Percentiles rank a stretch among this genome's conserved stretches.
These are phyloP conservation scores for Microplitis deprimator DNA, from an alignment of 2,888 invertebrate species.

Conservation along the genomic window DNA sequence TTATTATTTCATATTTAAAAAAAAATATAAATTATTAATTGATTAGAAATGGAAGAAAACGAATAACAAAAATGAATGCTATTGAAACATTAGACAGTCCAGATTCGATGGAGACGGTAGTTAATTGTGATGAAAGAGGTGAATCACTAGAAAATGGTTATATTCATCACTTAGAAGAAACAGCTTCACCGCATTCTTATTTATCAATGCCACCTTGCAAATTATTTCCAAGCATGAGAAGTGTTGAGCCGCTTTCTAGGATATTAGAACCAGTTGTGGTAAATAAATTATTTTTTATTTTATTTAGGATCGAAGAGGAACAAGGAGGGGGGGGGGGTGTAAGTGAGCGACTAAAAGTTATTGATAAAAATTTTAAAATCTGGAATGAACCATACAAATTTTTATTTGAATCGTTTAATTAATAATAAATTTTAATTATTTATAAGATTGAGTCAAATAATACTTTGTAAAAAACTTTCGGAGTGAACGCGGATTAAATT, in stretches of 20 bases:
- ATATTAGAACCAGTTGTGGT: slow-evolving; percentile 86
- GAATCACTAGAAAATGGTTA: slow-evolving; percentile 60
- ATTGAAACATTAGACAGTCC: slow-evolving; percentile 59
- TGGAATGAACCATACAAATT: no score
- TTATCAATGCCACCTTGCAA: slow-evolving; percentile 89
- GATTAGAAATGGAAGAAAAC: slow-evolving; percentile 50
- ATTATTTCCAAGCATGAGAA: slow-evolving; percentile 86
- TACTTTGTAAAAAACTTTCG: no score
- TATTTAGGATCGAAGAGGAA: not conserved
- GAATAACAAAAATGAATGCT: slow-evolving; percentile 55
- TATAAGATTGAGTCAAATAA: no score
- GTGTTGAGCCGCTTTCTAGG: slow-evolving; percentile 83
- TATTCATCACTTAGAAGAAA: slow-evolving; percentile 56
- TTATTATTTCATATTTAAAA: not conserved
- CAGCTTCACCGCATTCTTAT: slow-evolving; percentile 79
- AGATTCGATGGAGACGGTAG: slow-evolving; percentile 59
- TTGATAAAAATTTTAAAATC: no score
- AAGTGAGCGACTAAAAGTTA: no score
- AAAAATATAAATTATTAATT: slow-evolving; percentile 11
- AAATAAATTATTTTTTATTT: slow-evolving; percentile 49
- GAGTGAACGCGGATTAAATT: no score
- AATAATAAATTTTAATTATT: no score
- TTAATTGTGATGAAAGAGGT: slow-evolving; percentile 53
- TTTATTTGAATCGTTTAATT: no score
- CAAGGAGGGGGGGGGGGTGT: no score